These are phyloP conservation scores for Pyrrhosoma nymphula DNA, from an alignment of 2,888 invertebrate genomes.

Conservation along the genomic window DNA sequence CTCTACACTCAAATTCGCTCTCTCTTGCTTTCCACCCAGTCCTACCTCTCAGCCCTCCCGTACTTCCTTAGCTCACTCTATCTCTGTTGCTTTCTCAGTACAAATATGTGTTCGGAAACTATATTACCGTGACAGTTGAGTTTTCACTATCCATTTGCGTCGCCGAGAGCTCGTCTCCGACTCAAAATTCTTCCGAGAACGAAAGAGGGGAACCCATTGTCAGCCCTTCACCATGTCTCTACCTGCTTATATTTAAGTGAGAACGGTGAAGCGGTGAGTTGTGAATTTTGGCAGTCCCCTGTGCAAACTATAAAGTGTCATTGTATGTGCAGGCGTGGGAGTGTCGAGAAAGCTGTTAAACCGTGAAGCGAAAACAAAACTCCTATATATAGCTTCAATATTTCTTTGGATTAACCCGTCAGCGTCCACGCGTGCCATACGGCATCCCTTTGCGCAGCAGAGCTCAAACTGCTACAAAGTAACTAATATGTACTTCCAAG, in stretches of 20 bases:
- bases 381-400: neutral
- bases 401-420: neutral
- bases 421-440: neutral
- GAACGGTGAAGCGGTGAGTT: neutral
- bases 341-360: neutral
- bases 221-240: too few relatives aligned
- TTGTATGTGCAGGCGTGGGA: neutral
- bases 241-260: neutral
- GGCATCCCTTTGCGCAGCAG: neutral
- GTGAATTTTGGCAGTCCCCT: neutral
- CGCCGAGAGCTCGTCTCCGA: neutral
- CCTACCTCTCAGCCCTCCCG: neutral
- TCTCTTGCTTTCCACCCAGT: too few relatives aligned
- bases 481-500: too few relatives aligned
- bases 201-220: too few relatives aligned
- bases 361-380: neutral
- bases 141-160: neutral
- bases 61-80: neutral
- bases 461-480: too few relatives aligned
- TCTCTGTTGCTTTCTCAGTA: neutral
- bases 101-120: neutral
- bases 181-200: too few relatives aligned
- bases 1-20: too few relatives aligned
- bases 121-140: constrained; percentile 14
- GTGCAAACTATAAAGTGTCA: neutral